These are phyloP conservation scores for Pogonognathellus flavescens DNA, from an alignment of 1,140 invertebrate genomes.

Conservation along the genomic window DNA sequence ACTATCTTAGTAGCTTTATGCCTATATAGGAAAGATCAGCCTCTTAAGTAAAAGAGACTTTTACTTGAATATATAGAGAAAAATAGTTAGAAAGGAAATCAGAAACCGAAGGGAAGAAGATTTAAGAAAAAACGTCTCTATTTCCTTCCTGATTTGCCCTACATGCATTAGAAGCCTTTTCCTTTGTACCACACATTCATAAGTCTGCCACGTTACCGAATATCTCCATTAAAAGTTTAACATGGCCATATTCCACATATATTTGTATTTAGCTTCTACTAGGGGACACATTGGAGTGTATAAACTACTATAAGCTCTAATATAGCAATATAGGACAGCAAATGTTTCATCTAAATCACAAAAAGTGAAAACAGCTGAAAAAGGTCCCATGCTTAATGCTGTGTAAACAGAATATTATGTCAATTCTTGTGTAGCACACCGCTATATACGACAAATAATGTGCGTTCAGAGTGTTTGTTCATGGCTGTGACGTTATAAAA, in stretches of 20 bases:
- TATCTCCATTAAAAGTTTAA: not conserved
- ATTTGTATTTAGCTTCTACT: too few relatives aligned
- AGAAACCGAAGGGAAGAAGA: not conserved
- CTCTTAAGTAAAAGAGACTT: not conserved
- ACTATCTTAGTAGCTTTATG: not conserved
- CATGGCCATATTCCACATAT: too few relatives aligned
- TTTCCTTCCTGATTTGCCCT: constrained; percentile 14
- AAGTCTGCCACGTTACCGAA: not conserved
- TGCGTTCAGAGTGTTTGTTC: not conserved
- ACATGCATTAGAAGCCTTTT: not conserved
- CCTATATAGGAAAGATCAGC: not conserved
- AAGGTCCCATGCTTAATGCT: not conserved
- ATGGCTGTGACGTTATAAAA: not conserved
- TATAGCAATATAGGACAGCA: not conserved
- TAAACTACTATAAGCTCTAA: too few relatives aligned
- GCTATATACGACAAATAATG: not conserved
- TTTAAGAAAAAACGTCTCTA: not conserved
- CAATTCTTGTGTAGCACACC: not conserved
- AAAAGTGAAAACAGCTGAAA: constrained; percentile 28
- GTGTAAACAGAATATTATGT: not conserved
- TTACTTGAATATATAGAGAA: not conserved
- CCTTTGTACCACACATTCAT: not conserved
- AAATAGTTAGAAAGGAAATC: not conserved
- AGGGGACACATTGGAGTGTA: too few relatives aligned
- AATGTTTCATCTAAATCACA: constrained; percentile 22